These are phyloP conservation scores for Andrena flavipes DNA, from an alignment of 2,888 invertebrate species.

Conservation along the genomic window DNA sequence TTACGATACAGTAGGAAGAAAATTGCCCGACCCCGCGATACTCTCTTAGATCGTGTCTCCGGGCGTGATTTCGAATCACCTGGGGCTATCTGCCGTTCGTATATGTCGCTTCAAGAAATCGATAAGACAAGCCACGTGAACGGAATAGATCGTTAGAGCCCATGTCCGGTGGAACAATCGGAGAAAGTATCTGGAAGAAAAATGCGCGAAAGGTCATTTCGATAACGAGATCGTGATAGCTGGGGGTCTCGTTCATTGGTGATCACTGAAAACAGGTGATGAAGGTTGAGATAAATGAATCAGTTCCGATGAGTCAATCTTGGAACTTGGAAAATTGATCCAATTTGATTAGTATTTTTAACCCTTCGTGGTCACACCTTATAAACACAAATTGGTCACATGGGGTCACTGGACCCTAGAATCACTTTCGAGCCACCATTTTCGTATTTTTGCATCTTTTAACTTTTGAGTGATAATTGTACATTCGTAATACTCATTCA, in stretches of 20 bases:
- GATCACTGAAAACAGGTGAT: background rate
- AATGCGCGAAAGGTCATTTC: slow-evolving; percentile 49
- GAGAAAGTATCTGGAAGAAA: slow-evolving; percentile 70
- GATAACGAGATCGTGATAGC: slow-evolving; percentile 57
- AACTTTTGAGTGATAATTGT: too few relatives aligned
- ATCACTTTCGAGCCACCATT: too few relatives aligned
- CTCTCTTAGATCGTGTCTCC: slow-evolving; percentile 32
- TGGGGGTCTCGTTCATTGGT: slow-evolving; percentile 1
- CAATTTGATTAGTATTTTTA: too few relatives aligned
- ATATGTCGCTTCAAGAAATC: slow-evolving; percentile 57
- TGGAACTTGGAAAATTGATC: too few relatives aligned
- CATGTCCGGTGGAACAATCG: slow-evolving; percentile 61
- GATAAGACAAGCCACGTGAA: slow-evolving; percentile 59
- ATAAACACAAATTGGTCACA: too few relatives aligned
- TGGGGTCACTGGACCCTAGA: too few relatives aligned
- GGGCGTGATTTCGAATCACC: slow-evolving; percentile 47
- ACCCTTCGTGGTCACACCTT: too few relatives aligned
- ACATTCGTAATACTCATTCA: too few relatives aligned
- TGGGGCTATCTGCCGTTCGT: slow-evolving; percentile 22
- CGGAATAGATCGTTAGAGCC: slow-evolving; percentile 59
- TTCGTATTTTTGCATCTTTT: too few relatives aligned
- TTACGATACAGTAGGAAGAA: slow-evolving; percentile 36
- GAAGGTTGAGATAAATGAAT: background rate
- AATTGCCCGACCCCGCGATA: slow-evolving; percentile 31
- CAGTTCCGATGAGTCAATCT: too few relatives aligned